Evolutionary conservation across 2,113 vertebrate species (phyloP), one percentile per base, ranked within the genome.

Genomic region (Mixornis gularis): DNA sequence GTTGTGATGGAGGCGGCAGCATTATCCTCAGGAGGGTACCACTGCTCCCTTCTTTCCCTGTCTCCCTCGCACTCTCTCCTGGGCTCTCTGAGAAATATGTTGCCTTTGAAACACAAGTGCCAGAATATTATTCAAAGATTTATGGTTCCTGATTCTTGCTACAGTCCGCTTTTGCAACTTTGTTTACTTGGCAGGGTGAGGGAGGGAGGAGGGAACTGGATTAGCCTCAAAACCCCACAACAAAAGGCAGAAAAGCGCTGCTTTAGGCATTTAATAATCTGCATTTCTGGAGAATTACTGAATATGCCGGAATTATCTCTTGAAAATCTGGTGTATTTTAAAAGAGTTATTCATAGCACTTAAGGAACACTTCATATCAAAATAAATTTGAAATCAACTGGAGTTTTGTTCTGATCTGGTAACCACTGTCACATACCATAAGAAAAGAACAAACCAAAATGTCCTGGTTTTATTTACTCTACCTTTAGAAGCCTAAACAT

Each of bases 101-200:
- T 81, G 78, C 46, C 66, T 89, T 79, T 76, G 74, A 94, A 94
- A 91, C 46, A 20, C 85, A 56, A 2, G 9, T 64, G 63, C 53
- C 66, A 62, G 70, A 34, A 72, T 85, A 65, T 91, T 81, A 86
- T 64, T 90, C 55, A 65, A 71, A 88, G 88, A 94, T 56, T 79
- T 49, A 76, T 49, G 65, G 44, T 38, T 86, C 76, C 60, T 18
- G 55, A 86, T 80, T 81, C 78, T 82, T 1, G 3, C 78, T 81
- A 19, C 41, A 29, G 74, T 43, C 34, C 0, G 5, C 59, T 76
- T 34, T 71, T 53, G 38, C 0, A 0, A 38, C 89, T 96, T 94
- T 91, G 93, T 95, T 94, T 94, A 85, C 34, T 87, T 89, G 87
- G 78, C 89, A 91, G 78, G 26, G 20, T 44, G 89, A 68, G 58